Conservation (phyloP, 2,888 invertebrate genomes). For the Hypsopygia costalis region DNA sequence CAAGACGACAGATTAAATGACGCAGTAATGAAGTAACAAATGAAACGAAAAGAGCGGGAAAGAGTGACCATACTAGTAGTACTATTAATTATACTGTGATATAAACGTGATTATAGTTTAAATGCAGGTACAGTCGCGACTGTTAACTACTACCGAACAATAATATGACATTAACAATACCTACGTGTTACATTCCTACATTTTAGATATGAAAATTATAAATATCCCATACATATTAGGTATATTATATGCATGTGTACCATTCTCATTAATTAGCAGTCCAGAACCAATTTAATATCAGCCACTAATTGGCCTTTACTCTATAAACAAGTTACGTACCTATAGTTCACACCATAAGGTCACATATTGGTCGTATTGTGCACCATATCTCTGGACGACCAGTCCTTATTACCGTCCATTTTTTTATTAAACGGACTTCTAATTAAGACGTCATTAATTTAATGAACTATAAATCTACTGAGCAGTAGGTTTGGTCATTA, state of each 20-base stretch:
- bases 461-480: neutral
- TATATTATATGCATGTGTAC: constrained; percentile 8
- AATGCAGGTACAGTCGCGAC: no score
- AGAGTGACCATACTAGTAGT: no score
- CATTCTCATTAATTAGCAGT: constrained; percentile 18
- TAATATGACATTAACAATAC: no score
- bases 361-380: neutral
- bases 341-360: neutral
- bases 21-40: no score
- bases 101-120: no score
- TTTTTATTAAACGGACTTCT: constrained; percentile 2
- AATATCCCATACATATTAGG: neutral
- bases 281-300: constrained; percentile 10
- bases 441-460: constrained; percentile 11
- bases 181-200: no score
- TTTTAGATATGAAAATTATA: neutral
- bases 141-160: no score
- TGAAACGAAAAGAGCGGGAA: no score
- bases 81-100: no score
- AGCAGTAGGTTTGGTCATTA: no score
- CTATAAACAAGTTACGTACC: constrained; percentile 12
- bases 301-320: constrained; percentile 14
- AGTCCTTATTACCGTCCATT: constrained; percentile 7
- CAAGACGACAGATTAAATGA: no score
- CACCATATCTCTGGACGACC: neutral